Evolutionary conservation across 2,113 vertebrate species (phyloP).

Genomic region (Atractosteus spatula): DNA sequence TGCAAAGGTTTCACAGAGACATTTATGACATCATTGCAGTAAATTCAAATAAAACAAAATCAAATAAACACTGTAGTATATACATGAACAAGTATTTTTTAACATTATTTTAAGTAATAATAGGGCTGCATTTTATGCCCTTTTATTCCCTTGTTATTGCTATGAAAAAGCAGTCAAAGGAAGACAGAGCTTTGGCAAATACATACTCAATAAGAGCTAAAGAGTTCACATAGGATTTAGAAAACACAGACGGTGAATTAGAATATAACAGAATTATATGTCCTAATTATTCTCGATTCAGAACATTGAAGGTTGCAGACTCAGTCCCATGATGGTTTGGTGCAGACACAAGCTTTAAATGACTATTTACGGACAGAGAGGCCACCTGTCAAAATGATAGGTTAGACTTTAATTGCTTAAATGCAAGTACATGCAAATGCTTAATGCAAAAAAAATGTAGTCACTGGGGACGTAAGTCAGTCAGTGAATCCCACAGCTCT

Average conservation of each 20-base stretch:
- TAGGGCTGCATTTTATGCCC: slow-evolving; percentile 51
- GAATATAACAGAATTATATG: slow-evolving; percentile 64
- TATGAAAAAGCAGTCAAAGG: slow-evolving; percentile 38
- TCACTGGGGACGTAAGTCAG: slow-evolving; percentile 28
- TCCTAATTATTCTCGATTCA: slow-evolving; percentile 64
- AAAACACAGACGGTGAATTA: slow-evolving; percentile 60
- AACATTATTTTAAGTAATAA: slow-evolving; percentile 65
- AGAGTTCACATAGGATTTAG: slow-evolving; percentile 52
- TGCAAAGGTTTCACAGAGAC: too few relatives aligned
- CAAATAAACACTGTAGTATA: slow-evolving; percentile 42
- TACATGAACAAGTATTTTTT: slow-evolving; percentile 31
- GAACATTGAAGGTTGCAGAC: slow-evolving; percentile 18
- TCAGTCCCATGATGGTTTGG: slow-evolving; percentile 27
- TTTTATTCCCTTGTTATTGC: slow-evolving; percentile 43
- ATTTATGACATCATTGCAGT: slow-evolving; percentile 19
- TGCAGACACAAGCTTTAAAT: slow-evolving; percentile 31
- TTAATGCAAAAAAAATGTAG: slow-evolving; percentile 31
- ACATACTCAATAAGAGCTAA: slow-evolving; percentile 50
- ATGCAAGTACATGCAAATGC: slow-evolving; percentile 47
- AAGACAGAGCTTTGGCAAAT: slow-evolving; percentile 55
- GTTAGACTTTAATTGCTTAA: slow-evolving; percentile 53
- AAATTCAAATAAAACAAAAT: slow-evolving; percentile 42
- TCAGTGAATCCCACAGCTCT: slow-evolving; percentile 37
- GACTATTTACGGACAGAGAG: slow-evolving; percentile 46
- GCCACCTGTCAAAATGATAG: slow-evolving; percentile 55